These are phyloP conservation scores for Mus spicilegus DNA, from an alignment of 2,113 vertebrate species.

Conservation along the genomic window DNA sequence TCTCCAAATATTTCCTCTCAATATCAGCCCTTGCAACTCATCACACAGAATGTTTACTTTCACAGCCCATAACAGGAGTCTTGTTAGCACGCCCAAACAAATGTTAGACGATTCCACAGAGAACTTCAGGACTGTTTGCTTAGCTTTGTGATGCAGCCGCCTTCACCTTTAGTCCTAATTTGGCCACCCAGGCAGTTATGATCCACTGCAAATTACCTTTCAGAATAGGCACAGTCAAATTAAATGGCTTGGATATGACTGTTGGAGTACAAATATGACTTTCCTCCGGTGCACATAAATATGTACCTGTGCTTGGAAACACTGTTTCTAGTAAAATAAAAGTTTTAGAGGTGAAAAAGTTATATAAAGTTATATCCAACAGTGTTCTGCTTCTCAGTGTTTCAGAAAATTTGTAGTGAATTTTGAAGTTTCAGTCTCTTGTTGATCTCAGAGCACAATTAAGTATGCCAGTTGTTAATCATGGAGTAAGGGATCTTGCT, in stretches of 20 bases:
- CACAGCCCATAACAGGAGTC: background rate
- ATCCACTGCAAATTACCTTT: background rate
- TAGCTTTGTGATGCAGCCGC: background rate
- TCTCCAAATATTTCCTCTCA: background rate
- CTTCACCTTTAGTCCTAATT: background rate
- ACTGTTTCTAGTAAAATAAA: background rate
- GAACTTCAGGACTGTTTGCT: background rate
- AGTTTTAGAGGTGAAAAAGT: background rate
- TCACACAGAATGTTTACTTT: background rate
- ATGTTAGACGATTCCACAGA: background rate
- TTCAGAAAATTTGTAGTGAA: background rate
- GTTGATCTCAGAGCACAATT: background rate
- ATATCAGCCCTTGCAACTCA: background rate
- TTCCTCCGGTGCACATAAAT: background rate
- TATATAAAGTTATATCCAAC: background rate
- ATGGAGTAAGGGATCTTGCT: background rate
- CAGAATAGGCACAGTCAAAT: background rate
- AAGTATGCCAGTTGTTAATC: background rate
- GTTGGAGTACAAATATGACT: background rate
- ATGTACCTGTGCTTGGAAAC: background rate
- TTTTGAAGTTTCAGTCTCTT: background rate
- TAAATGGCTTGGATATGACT: background rate
- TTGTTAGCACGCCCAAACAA: background rate
- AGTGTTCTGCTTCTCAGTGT: background rate
- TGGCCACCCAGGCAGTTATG: background rate